Base-by-base conservation (phyloP, 2,888 invertebrate genomes). In the Chelonus formosanus region DNA sequence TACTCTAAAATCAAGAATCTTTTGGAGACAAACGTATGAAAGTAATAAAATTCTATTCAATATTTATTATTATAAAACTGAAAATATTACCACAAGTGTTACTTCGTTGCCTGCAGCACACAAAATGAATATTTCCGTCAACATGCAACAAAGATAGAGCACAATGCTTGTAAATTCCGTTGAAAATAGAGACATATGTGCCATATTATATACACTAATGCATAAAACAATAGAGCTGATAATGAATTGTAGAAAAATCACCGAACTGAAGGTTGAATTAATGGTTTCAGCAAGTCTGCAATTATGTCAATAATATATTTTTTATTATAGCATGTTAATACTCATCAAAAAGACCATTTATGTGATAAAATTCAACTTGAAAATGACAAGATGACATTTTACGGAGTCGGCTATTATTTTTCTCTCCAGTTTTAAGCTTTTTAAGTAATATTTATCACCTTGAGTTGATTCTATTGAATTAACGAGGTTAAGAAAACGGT, bases 71-170 rank as follows among this genome's bases (percentile, higher is more conserved):
- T 5, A 2, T 5, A 5, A 40, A 40, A 4, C 1, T 40, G 6
- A 40, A 40, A 40, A 40, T 6, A 40, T 58, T 59, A 68, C 68
- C 66, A 61, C 60, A 34, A 45, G 20, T 8, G 65, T 60, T 4
- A 63, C 59, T 52, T 68, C 68, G 60, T 60, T 56, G 6, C 68
- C 68, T 31, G 65, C 63, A 10, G 56, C 63, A 35, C 66, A 68
- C 31, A 63, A 10, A 44, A 66, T 44, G 53, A 68, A 66, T 63
- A 68, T 63, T 45, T 68, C 63, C 35, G 56, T 63, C 5, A 66
- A 47, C 63, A 66, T 63, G 34, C 65, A 63, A n/a, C 44, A 43
- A 1, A 69, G 44, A 40, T 67, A 69, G 20, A 67, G 61, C 3
- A 65, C 54, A 52, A 62, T 54, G 10, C 58, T 45, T 34, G 59